Conservation (phyloP, 2,888 invertebrate species). For the Mechanitis messenoides region DNA sequence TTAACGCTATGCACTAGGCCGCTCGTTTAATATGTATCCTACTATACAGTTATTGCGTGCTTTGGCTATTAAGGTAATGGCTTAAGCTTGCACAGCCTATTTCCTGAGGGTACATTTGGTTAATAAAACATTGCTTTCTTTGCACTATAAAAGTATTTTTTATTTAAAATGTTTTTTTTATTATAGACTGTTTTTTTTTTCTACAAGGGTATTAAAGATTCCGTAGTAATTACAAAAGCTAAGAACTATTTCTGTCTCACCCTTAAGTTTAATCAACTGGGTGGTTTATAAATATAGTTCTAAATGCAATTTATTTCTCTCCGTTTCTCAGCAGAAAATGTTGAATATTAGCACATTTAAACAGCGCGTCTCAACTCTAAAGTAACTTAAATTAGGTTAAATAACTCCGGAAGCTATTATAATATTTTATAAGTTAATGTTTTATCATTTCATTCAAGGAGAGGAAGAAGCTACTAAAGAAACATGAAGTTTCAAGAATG, state of each 20-base stretch:
- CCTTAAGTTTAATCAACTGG: neutral
- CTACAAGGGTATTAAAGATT: no score
- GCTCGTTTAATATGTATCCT: constrained; percentile 11
- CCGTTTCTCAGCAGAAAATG: neutral
- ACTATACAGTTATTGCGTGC: constrained; percentile 8
- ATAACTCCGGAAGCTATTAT: neutral
- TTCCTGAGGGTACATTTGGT: constrained; percentile 6
- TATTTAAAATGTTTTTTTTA: neutral
- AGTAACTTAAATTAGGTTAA: neutral
- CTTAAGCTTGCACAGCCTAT: constrained; percentile 13
- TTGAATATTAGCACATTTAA: neutral
- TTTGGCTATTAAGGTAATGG: constrained; percentile 24
- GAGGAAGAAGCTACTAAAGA: neutral
- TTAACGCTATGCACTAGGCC: constrained; percentile 14
- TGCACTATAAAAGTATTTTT: neutral
- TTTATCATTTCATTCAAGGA: neutral
- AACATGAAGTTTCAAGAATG: neutral
- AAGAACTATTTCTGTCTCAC: neutral
- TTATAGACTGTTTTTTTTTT: neutral
- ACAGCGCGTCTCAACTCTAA: neutral
- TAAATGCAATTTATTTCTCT: no score
- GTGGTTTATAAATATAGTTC: no score
- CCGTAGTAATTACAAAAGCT: no score
- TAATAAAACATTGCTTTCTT: constrained; percentile 1
- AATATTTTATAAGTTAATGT: neutral